A percentile compares a stretch with the other conserved stretches of the same genome.
These are phyloP conservation scores for Cassiopea andromeda DNA, from an alignment of 30 jellyfish, hydroid and myxozoan species.

Conservation along the genomic window DNA sequence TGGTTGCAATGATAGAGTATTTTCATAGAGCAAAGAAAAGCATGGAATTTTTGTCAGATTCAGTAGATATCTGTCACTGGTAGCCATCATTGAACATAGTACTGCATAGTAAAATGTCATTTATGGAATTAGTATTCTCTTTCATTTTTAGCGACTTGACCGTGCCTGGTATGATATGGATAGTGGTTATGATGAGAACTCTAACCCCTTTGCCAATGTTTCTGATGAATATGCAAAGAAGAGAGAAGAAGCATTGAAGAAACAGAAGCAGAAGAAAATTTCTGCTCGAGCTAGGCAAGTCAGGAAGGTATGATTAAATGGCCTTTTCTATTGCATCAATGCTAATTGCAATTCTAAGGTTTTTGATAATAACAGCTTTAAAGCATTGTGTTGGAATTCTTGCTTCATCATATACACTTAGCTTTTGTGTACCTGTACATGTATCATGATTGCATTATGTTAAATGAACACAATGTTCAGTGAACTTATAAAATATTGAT, in stretches of 20 bases:
- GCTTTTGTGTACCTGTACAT: no score
- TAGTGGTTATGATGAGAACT: conserved; percentile 94
- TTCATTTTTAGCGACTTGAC: conserved; percentile 65
- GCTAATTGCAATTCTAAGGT: background rate
- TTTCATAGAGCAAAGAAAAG: no score
- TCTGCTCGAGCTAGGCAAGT: conserved; percentile 99
- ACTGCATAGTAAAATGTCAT: no score
- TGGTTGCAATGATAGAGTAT: no score
- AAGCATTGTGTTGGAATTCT: no score
- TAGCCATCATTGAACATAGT: no score
- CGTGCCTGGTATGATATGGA: conserved; percentile 99
- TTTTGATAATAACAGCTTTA: no score
- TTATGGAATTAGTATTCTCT: background rate
- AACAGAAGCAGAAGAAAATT: conserved; percentile 75
- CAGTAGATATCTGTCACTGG: no score
- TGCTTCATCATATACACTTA: no score
- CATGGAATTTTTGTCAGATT: no score
- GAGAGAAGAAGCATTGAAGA: conserved; percentile 90
- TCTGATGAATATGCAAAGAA: conserved; percentile 97
- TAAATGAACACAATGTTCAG: background rate
- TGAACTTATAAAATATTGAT: background rate
- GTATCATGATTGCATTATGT: background rate
- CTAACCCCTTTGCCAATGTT: conserved; percentile 89
- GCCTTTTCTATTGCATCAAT: background rate
- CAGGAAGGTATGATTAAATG: conserved; percentile 68